Percentiles rank a stretch among this genome's conserved stretches.
These are phyloP conservation scores for Alethe diademata DNA, from an alignment of 2,113 vertebrate species.

Conservation along the genomic window DNA sequence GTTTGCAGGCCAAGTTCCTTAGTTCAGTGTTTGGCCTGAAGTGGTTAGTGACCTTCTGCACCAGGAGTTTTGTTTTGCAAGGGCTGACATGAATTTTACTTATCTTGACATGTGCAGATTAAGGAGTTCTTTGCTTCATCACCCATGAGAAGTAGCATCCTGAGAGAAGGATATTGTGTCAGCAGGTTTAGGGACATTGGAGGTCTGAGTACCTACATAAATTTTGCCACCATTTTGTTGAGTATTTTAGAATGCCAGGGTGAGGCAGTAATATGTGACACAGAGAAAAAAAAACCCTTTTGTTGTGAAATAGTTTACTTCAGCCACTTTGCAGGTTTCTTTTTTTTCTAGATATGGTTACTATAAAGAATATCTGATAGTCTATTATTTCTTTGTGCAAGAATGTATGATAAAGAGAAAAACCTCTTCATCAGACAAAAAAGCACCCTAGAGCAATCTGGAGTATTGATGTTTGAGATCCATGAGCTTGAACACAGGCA, in stretches of 20 bases:
- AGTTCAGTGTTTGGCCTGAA: background rate
- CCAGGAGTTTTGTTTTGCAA: background rate
- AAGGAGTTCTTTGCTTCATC: conserved; percentile 54
- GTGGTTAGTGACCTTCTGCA: conserved; percentile 1
- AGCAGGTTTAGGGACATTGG: conserved; percentile 5
- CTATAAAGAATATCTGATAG: background rate
- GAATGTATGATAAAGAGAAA: background rate
- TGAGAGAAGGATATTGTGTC: conserved; percentile 10
- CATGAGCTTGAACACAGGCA: background rate
- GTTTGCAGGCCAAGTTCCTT: background rate
- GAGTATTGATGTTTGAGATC: background rate
- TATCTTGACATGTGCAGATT: conserved; percentile 19
- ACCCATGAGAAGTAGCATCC: conserved; percentile 32
- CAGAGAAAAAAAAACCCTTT: background rate
- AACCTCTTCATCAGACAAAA: background rate
- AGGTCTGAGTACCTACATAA: background rate
- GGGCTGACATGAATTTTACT: conserved; percentile 25
- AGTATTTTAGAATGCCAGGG: background rate
- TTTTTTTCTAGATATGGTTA: background rate
- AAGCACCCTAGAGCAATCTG: background rate
- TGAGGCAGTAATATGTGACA: background rate
- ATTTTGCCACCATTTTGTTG: background rate
- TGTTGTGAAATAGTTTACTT: background rate
- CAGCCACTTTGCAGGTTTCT: background rate
- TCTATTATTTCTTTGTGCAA: background rate